Evolutionary conservation across 2,113 vertebrate species (phyloP), one percentile per base, ranked within the genome.

Genomic region (Jacana jacana): DNA sequence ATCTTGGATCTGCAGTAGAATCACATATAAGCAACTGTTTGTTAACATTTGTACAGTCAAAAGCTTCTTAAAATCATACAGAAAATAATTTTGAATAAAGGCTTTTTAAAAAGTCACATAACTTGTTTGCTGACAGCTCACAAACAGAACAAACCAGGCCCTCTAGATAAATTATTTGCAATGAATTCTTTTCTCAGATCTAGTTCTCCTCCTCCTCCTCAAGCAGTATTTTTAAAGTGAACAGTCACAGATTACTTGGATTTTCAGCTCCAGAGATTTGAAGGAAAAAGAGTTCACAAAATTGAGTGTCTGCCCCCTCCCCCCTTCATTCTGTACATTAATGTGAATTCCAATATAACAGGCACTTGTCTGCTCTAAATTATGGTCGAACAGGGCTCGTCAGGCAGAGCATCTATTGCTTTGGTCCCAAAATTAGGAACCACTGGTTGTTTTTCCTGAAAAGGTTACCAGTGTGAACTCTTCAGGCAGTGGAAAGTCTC

Each of bases 181-280:
- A 52, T 52, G 24, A 86, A 83, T 83, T 96, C 54, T 86, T 95
- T 93, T 60, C 51, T 79, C 3, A 1, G 39, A 86, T 75, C 15
- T 71, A 90, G 60, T 89, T 37, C 39, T 93, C 17, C 31, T 92
- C 57, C 51, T 89, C 35, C 51, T 89, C 54, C 80, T 76, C 54
- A 17, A 88, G 87, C 71, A 91, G 30, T 88, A 78, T 66, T 94
- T 96, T 94, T 77, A 73, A 96, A 96, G 46, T 52, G 76, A 88
- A 55, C 46, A 73, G 58, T 63, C 63, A 66, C 7, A 11, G 22
- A 89, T 87, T 89, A 85, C 28, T 77, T 64, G 35, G 12, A 64
- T 83, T 93, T 93, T 91, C 24, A 54, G 35, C 35, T 89, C 52
- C 63, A 79, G 73, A 55, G 44, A 5, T 77, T 49, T 93, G 71